Evolutionary conservation across 53 echinoderm and acorn worm species (phyloP), one percentile per base, ranked within the genome.

Genomic region (Hippasteria phrygiana): DNA sequence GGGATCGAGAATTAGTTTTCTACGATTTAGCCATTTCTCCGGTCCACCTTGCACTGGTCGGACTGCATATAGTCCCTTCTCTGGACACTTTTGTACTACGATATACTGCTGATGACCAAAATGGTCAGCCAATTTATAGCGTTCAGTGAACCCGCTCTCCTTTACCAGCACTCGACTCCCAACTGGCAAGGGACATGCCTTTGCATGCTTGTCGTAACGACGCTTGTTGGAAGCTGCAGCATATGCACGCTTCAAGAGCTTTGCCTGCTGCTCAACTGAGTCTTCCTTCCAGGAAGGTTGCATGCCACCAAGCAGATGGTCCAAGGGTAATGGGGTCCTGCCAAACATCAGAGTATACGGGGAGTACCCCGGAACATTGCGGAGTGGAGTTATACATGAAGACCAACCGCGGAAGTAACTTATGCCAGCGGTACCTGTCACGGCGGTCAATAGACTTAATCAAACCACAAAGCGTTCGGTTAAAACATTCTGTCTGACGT

Each of bases 401-500:
- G 7, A 90, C 90, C 16, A 84, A 62, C 28, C 73, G 90, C 31
- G 71, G 72, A 2, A 83, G 53, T 41, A 84, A 47, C 41, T 83
- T 56, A 28, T 74, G 90, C 90, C 90, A 90, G 45, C 40, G 46
- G 36, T 73, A 36, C 3, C 74, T 53, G 43, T 73, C 56, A 18
- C 7, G 8, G 5, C 7, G 62, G 32, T 90, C 77, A 0, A 90
- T 8, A 6, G 91, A 90, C 29, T 73, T 51, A 6, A 90, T 75
- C 66, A 86, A 29, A 11, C 74, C 86, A 86, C 91, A 90, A 17
- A 90, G 63, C 9, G 91, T 85, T 11, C 83, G 51, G 41, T 90
- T 86, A 40, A 90, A 90, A 26, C 90, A 62, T 75, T 90, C 86
- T 12, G 73, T 83, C 29, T 90, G 84, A 18, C 91, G 39, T 86